These are phyloP conservation scores for Bellardia bayeri DNA, from an alignment of 2,888 invertebrate species.

Conservation along the genomic window DNA sequence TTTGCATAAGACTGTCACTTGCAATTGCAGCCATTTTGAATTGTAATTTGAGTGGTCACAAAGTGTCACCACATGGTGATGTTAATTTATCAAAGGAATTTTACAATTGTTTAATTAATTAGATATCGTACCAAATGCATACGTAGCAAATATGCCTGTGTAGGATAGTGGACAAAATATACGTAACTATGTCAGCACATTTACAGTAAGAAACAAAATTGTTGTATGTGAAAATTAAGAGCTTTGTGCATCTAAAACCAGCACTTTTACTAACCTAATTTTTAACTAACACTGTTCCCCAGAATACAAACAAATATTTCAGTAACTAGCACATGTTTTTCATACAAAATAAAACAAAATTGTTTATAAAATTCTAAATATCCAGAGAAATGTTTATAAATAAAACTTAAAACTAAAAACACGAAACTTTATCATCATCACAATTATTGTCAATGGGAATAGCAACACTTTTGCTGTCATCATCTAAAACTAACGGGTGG, in stretches of 20 bases:
- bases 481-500: not conserved
- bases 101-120: conserved; percentile 79
- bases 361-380: not conserved
- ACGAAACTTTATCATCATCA: conserved; percentile 17
- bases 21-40: conserved; percentile 72
- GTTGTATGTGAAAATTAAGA: too few species aligned
- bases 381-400: not conserved
- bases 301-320: not conserved
- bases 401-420: conserved; percentile 4
- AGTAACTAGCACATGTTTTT: not conserved
- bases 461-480: not conserved
- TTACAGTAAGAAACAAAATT: not conserved
- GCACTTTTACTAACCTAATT: too few species aligned
- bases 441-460: not conserved
- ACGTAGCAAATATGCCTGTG: not conserved
- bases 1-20: conserved; percentile 66
- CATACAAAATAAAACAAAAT: not conserved
- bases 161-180: too few species aligned
- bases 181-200: not conserved
- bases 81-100: conserved; percentile 80
- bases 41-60: conserved; percentile 73
- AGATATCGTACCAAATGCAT: conserved; percentile 53
- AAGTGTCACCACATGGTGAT: conserved; percentile 76
- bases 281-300: not conserved
- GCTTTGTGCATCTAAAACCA: too few species aligned